Conservation (phyloP, 2,113 vertebrate genomes). For the Tenebrosternarchus preto region DNA sequence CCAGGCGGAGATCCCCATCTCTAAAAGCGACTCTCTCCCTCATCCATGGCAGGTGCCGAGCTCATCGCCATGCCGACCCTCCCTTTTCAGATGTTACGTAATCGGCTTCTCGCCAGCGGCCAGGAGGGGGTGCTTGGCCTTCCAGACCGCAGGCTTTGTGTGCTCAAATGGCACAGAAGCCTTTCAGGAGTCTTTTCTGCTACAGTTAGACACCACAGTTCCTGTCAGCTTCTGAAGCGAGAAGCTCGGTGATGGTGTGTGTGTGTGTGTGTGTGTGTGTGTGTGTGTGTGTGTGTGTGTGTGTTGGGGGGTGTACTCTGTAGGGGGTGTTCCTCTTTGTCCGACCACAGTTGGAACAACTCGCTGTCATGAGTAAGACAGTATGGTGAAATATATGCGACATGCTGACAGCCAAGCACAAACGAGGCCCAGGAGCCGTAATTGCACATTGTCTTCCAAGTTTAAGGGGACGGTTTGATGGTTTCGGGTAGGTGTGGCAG, state of each 20-base stretch:
- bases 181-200: constrained; percentile 17
- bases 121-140: not conserved
- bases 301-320: not conserved
- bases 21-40: constrained; percentile 55
- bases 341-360: constrained; percentile 43
- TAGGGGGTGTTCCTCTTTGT: constrained; percentile 52
- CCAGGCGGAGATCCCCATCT: constrained; percentile 48
- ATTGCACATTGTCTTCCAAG: constrained; percentile 61
- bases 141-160: constrained; percentile 10
- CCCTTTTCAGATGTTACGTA: constrained; percentile 32
- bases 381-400: constrained; percentile 28
- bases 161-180: not conserved
- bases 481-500: not conserved
- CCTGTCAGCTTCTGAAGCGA: constrained; percentile 56
- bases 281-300: too few relatives aligned
- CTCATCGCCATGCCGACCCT: constrained; percentile 49
- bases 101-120: constrained; percentile 8
- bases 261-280: too few relatives aligned
- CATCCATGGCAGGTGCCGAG: constrained; percentile 49
- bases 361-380: constrained; percentile 37
- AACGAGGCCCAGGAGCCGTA: constrained; percentile 43
- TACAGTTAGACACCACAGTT: not conserved
- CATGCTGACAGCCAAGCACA: constrained; percentile 29
- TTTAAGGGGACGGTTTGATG: constrained; percentile 33
- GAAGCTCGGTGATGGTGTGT: constrained; percentile 16